Evolutionary conservation across 1,140 invertebrate genomes (phyloP), one percentile per base, ranked within the genome.

Genomic region (Planococcus citri): DNA sequence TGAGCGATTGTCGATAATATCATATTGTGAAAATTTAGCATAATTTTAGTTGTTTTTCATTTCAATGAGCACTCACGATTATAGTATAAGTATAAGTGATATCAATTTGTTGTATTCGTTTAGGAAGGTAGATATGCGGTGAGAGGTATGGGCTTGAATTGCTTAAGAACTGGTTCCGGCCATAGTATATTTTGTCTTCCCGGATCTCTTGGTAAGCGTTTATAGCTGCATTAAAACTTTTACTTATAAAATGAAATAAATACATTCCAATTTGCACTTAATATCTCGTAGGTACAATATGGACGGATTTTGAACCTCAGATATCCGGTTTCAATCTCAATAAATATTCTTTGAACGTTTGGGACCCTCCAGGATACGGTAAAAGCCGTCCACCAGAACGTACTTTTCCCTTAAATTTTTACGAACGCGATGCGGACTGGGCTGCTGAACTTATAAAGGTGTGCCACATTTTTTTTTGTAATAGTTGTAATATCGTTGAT

Each of bases 291-390:
- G 83, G 86, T 27, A 84, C 84, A 12, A 87, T 87, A 41, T 90
- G 86, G 84, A 90, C 87, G 0, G 89, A 93, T 76, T 93, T 92
- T 75, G 86, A 83, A 72, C 88, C 88, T 0, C 90, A 93, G 80
- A 80, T 94, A 9, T 83, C 87, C 72, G 81, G 83, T 14, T 78
- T 93, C 17, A 81, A 88, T 72, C 79, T 79, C 72, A 79, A 84
- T 0, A 85, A 88, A 72, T 87, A 91, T 70, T 90, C 86, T 9
- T 73, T 94, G 12, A 80, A 94, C n/a, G 87, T 84, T 0, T 92
- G 90, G 88, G 92, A 95, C 79, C 91, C 92, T 3, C 89, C 90
- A 1, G 91, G 92, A 1, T 94, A 92, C 81, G 92, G 92, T 9
- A 86, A 86, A 70, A 93, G 90, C 73, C 83, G 87, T 72, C 91